A percentile compares a stretch with the other conserved stretches of the same genome.
These are phyloP conservation scores for Andrena praecox DNA, from an alignment of 2,888 invertebrate genomes.

Conservation along the genomic window DNA sequence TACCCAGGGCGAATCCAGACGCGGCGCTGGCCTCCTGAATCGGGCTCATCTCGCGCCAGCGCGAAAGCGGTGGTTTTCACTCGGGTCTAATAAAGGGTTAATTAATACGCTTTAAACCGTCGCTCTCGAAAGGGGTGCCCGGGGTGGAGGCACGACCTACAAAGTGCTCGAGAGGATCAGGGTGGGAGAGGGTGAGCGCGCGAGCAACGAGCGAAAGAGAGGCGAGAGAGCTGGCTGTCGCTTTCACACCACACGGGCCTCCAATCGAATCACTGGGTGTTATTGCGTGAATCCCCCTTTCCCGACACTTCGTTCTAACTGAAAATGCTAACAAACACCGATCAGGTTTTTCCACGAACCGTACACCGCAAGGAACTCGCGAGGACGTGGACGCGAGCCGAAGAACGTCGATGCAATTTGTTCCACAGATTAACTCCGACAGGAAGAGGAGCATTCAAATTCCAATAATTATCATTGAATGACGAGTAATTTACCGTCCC, in stretches of 20 bases:
- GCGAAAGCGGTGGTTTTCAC: constrained; percentile 80
- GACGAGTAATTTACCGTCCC: too few relatives aligned
- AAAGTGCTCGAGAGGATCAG: constrained; percentile 66
- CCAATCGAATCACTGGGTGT: constrained; percentile 72
- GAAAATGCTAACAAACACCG: constrained; percentile 36
- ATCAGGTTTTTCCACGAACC: constrained; percentile 17
- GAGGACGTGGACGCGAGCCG: neutral
- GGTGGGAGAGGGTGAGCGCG: constrained; percentile 46
- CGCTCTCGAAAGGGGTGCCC: constrained; percentile 73
- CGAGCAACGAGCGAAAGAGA: constrained; percentile 40
- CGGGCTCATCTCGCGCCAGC: constrained; percentile 80
- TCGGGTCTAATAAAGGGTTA: constrained; percentile 84
- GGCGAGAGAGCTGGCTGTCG: constrained; percentile 53
- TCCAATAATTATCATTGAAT: too few relatives aligned
- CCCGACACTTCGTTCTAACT: constrained; percentile 30
- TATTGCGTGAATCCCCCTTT: constrained; percentile 70
- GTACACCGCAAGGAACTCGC: neutral
- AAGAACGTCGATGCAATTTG: neutral
- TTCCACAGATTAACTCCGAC: neutral
- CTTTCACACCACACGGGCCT: constrained; percentile 62
- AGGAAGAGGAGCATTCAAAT: neutral
- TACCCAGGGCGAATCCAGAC: constrained; percentile 76
- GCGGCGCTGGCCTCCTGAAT: constrained; percentile 72
- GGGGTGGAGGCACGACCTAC: constrained; percentile 71
- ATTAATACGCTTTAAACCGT: constrained; percentile 84